Conservation (phyloP, 2,113 vertebrate species). For the Caranx ignobilis region DNA sequence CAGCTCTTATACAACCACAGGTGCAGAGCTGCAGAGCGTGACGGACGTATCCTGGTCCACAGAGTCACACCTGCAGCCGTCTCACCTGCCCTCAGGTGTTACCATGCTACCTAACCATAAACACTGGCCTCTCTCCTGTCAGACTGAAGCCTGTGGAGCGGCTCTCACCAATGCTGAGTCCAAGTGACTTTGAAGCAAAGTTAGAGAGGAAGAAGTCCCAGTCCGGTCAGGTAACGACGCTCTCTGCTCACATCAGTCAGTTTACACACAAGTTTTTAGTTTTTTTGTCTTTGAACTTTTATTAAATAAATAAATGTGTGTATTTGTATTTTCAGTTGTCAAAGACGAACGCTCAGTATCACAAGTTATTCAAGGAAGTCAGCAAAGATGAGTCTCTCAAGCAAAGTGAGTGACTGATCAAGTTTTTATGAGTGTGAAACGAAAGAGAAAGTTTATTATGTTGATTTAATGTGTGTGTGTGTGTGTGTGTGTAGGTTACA, state of each 20-base stretch:
- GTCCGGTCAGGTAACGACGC: constrained; percentile 67
- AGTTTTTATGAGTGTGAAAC: neutral
- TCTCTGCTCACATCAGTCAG: neutral
- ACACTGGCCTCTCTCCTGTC: constrained; percentile 40
- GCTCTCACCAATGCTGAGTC: constrained; percentile 58
- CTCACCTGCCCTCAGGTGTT: neutral
- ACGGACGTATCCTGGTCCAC: neutral
- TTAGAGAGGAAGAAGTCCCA: constrained; percentile 72
- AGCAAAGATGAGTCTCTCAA: constrained; percentile 88
- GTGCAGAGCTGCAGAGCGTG: neutral
- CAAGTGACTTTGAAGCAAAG: constrained; percentile 69
- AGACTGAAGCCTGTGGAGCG: constrained; percentile 75
- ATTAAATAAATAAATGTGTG: neutral
- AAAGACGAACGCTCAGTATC: constrained; percentile 93
- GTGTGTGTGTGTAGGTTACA: constrained; percentile 86
- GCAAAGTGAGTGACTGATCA: constrained; percentile 89
- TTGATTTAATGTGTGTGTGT: neutral
- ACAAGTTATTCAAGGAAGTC: constrained; percentile 95
- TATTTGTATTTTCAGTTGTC: constrained; percentile 82
- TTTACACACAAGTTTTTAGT: no score
- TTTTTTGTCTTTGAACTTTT: neutral
- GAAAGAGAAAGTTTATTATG: neutral
- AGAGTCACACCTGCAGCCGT: no score
- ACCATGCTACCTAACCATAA: constrained; percentile 15
- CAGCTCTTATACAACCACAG: constrained; percentile 31